Evolutionary conservation across 37 sponge, comb jelly and placozoan genomes (phyloP).

Genomic region (Cladorhizidae sp.): DNA sequence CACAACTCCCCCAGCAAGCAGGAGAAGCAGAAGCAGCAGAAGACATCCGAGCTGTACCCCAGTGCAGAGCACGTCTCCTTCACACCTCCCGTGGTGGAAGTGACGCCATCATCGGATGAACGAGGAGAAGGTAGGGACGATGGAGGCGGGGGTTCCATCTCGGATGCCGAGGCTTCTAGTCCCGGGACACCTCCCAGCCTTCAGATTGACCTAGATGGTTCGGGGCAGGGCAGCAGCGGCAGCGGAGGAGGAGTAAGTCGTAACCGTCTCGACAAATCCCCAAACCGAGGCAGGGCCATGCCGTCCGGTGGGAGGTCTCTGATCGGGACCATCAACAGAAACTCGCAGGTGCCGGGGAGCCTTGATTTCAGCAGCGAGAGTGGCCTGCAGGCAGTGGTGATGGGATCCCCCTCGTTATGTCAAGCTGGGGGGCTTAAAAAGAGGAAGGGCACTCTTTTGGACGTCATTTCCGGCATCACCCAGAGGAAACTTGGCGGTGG

Average conservation of each 20-base stretch:
- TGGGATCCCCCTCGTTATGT: background rate
- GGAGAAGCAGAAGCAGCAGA: background rate
- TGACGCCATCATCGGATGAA: slow-evolving; percentile 8
- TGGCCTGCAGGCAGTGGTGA: slow-evolving; percentile 12
- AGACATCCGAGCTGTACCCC: background rate
- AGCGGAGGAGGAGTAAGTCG: background rate
- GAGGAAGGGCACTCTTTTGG: slow-evolving; percentile 22
- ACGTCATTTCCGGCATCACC: slow-evolving; percentile 29
- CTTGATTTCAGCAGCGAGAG: slow-evolving; percentile 17
- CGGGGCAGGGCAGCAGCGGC: background rate
- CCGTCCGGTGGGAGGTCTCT: slow-evolving; percentile 20
- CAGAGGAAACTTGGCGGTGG: slow-evolving; percentile 27
- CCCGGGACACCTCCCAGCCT: slow-evolving; percentile 52
- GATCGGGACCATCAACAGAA: slow-evolving; percentile 28
- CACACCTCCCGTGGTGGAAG: slow-evolving; percentile 56
- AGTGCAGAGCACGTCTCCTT: slow-evolving; percentile 40
- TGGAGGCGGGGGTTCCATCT: background rate
- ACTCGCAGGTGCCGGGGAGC: slow-evolving; percentile 1
- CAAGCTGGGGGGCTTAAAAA: background rate
- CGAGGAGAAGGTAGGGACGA: background rate
- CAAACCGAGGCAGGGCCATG: background rate
- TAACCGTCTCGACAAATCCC: background rate
- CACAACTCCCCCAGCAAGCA: background rate
- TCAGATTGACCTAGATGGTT: slow-evolving; percentile 50
- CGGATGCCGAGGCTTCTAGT: slow-evolving; percentile 38